Conservation (phyloP, 1,140 invertebrate genomes). For the Propsilocerus akamusi region DNA sequence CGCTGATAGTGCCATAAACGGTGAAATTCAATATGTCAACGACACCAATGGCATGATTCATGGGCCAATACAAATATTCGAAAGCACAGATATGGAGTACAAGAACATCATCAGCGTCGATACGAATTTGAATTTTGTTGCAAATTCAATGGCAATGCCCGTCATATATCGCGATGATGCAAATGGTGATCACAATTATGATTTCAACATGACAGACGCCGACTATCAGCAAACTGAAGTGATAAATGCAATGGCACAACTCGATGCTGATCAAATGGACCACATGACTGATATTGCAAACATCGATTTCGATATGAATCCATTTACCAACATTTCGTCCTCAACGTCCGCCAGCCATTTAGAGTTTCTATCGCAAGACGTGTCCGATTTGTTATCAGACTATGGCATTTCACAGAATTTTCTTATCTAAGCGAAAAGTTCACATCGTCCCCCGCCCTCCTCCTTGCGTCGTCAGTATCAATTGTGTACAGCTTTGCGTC, state of each 20-base stretch:
- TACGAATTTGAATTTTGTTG: neutral
- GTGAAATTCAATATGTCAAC: neutral
- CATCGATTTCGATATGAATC: too few species aligned
- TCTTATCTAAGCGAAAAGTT: too few species aligned
- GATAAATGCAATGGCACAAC: neutral
- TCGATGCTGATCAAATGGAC: neutral
- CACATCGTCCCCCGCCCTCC: too few species aligned
- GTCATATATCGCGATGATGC: neutral
- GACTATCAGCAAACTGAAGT: neutral
- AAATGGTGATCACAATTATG: neutral
- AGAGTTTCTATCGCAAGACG: neutral
- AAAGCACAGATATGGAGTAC: neutral
- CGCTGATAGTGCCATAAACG: neutral
- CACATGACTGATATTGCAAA: too few species aligned
- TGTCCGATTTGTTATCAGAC: neutral
- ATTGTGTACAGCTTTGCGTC: too few species aligned
- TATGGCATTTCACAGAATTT: neutral
- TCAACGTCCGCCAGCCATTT: neutral
- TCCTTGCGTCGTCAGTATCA: too few species aligned
- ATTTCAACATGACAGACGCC: neutral
- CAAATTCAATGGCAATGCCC: neutral
- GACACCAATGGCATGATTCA: neutral
- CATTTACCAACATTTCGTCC: too few species aligned
- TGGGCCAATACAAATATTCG: neutral
- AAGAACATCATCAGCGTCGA: neutral